Base-by-base conservation (phyloP, 1,140 invertebrate genomes). In the Leptopilina boulardi region DNA sequence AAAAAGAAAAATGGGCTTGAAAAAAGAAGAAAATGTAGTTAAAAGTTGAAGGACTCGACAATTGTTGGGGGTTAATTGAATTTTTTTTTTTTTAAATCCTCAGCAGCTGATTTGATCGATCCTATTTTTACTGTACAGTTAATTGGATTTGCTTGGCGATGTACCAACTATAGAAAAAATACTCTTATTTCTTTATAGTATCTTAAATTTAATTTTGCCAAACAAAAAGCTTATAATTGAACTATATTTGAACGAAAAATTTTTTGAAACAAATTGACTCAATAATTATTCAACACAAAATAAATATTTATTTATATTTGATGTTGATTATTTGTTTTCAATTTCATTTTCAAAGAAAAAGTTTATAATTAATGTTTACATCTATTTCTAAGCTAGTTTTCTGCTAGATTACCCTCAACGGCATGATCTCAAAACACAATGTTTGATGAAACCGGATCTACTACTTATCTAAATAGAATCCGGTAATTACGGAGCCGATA, bases 401-500 rank as follows among this genome's bases (percentile, higher is more conserved):
- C 26, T 5, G 30, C 10, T 30, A 23, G 59, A 66, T 66, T 66
- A 30, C 21, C 47, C 6, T 18, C 59, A n/a, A 15, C 26, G 26
- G 21, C 11, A 23, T 66, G 59, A 30, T 8, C 23, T 66, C 15
- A 66, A 30, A 66, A 66, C 59, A 66, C 23, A 13, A 26, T 66
- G 23, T 66, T 66, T 66, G 26, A 23, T n/a, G 59, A 66, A 66
- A 66, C 59, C 59, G 23, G 59, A 66, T 66, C 59, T 30, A n/a
- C 23, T 66, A 66, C 59, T 66, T 66, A 66, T 66, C 59, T 66
- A 30, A 66, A 66, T 66, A 26, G 59, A 66, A 66, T 66, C 59
- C 59, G 59, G 59, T 66, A 66, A 66, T 66, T 66, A 66, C 26
- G 59, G 59, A 66, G 59, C 3, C 47, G 47, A 51, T 51, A 51